phyloP scores from a whole-genome alignment of 2,113 vertebrate genomes.

The Pseudorectes ferrugineus region DNA sequence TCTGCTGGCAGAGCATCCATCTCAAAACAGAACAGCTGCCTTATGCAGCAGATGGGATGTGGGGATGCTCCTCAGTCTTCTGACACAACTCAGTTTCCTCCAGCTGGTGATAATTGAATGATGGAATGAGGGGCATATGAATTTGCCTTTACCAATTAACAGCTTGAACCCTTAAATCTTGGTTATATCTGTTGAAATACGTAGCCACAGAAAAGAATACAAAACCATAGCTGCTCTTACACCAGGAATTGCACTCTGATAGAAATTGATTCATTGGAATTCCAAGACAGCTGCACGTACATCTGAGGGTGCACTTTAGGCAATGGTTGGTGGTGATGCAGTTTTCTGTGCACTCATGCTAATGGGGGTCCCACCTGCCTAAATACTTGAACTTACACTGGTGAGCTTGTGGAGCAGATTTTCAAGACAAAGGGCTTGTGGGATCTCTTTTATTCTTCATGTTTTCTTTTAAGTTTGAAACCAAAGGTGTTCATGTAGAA shows the following conservation, averaged over 20 bases:
- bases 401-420: background rate
- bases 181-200: background rate
- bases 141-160: background rate
- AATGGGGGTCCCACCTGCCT: background rate
- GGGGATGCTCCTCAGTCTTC: background rate
- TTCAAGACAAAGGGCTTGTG: background rate
- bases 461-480: background rate
- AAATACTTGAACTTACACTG: background rate
- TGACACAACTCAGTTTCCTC: background rate
- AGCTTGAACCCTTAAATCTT: background rate
- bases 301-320: background rate
- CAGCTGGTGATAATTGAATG: background rate
- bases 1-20: background rate
- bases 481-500: background rate
- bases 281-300: background rate
- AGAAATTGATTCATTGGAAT: background rate
- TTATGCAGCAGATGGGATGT: background rate
- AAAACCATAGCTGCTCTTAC: background rate
- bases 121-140: background rate
- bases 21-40: background rate
- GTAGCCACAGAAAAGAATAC: background rate
- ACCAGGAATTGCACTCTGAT: background rate
- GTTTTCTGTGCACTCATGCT: background rate
- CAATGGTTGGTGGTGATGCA: background rate
- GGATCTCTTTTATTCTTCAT: background rate